phyloP scores from a whole-genome alignment of 2,888 invertebrate genomes.

The Mesochorus sp. region DNA sequence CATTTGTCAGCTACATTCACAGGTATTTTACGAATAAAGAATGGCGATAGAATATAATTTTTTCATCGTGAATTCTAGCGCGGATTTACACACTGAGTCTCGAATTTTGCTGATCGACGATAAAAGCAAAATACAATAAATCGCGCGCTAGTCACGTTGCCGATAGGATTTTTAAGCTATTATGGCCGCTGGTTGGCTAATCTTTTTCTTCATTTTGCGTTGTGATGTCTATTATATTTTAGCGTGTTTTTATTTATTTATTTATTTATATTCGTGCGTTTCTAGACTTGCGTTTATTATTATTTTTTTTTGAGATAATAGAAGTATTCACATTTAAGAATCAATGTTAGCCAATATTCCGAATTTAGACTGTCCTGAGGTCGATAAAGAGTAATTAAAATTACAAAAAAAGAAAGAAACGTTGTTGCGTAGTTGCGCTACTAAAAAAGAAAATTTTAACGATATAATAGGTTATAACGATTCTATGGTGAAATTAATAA shows the following conservation, averaged over 20 bases:
- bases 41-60: no score
- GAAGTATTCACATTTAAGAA: conserved; percentile 17
- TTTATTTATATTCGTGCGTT: conserved; percentile 48
- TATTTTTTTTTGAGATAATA: conserved; percentile 4
- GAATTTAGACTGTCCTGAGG: conserved; percentile 32
- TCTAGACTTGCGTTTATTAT: conserved; percentile 12
- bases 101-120: no score
- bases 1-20: no score
- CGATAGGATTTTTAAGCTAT: conserved; percentile 34
- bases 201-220: conserved; percentile 19
- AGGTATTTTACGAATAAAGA: no score
- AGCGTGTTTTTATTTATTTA: conserved; percentile 54
- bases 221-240: conserved; percentile 9
- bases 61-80: no score
- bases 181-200: conserved; percentile 60
- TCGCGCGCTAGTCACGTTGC: conserved; percentile 31
- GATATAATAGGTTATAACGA: conserved; percentile 68
- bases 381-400: conserved; percentile 41
- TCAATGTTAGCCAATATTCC: conserved; percentile 14
- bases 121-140: no score
- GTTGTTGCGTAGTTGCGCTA: conserved; percentile 72
- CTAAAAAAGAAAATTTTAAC: conserved; percentile 67
- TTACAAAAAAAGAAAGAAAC: conserved; percentile 64
- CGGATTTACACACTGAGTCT: no score
- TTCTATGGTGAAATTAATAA: conserved; percentile 62